Conservation (phyloP, 2,113 vertebrate species). For the Passer montanus region DNA sequence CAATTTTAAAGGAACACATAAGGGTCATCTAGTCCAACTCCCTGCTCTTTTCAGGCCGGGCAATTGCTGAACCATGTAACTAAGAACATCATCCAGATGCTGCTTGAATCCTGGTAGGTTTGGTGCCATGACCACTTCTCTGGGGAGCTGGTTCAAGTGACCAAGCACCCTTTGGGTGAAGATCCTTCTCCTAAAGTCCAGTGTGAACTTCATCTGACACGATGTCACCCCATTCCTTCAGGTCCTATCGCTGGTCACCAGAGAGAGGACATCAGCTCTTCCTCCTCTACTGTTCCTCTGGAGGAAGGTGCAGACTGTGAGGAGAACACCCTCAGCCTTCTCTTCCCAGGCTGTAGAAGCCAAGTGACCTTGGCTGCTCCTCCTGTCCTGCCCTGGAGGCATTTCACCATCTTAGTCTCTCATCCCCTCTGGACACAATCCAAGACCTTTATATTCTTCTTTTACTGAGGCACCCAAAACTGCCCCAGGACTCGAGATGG, state of each 20-base stretch:
- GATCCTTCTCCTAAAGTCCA: neutral
- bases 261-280: neutral
- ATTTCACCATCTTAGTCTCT: neutral
- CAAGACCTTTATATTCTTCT: neutral
- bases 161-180: neutral
- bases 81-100: no score
- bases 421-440: neutral
- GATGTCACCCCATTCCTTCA: neutral
- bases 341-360: neutral
- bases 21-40: accelerated
- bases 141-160: neutral
- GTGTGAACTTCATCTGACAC: neutral
- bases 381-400: neutral
- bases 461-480: accelerated
- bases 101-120: neutral
- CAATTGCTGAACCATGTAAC: neutral
- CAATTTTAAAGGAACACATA: neutral
- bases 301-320: neutral
- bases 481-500: accelerated
- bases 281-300: neutral
- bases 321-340: neutral
- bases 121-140: neutral
- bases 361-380: accelerated
- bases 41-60: neutral
- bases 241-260: accelerated